These are phyloP conservation scores for Heloderma charlesbogerti DNA, from an alignment of 2,113 vertebrate species.

Conservation along the genomic window DNA sequence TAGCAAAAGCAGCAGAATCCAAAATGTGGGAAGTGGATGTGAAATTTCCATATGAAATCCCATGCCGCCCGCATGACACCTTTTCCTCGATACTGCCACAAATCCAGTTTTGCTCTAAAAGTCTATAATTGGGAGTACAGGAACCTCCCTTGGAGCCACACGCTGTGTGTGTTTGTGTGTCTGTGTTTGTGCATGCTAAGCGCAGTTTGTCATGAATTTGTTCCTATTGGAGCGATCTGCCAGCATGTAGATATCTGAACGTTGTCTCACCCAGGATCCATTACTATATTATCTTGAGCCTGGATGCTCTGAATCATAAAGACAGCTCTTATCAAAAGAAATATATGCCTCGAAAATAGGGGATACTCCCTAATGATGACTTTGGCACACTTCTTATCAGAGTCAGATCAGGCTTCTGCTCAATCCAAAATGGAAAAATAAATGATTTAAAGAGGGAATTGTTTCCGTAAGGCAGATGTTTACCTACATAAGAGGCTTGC, in stretches of 20 bases:
- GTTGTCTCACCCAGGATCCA: neutral
- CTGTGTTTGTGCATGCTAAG: too few species aligned
- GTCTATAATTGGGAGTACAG: neutral
- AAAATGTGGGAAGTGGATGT: neutral
- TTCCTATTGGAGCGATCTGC: too few species aligned
- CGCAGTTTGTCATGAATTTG: neutral
- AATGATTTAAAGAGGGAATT: neutral
- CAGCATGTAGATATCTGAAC: neutral
- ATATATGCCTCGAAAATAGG: neutral
- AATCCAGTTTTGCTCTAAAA: neutral
- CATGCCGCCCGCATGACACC: too few species aligned
- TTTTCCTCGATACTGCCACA: neutral
- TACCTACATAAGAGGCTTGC: neutral
- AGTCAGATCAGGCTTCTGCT: neutral
- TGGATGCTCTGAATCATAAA: neutral
- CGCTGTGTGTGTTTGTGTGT: too few species aligned
- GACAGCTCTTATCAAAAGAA: neutral
- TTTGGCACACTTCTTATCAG: neutral
- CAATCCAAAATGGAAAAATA: neutral
- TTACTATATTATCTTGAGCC: neutral
- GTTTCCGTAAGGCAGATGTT: slow-evolving; percentile 1
- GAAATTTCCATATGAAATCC: neutral
- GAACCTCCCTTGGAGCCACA: neutral
- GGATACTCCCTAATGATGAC: neutral
- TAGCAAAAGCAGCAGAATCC: neutral